Evolutionary conservation across 2,113 vertebrate genomes (phyloP).

Genomic region (Genyomyrus donnyi): DNA sequence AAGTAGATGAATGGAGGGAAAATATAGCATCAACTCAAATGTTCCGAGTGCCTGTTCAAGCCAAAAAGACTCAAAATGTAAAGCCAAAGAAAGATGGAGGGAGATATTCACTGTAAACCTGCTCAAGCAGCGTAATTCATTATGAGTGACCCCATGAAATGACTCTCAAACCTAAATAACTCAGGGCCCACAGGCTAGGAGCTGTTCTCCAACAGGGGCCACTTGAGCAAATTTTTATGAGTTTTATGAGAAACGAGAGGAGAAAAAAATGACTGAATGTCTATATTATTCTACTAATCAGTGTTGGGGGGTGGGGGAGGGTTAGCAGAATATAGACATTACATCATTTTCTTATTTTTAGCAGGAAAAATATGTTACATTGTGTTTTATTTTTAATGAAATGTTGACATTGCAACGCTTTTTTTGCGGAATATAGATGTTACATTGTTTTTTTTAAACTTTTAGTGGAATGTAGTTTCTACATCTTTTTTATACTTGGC

Average conservation of each 20-base stretch:
- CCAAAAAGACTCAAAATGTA: background rate
- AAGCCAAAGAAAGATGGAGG: background rate
- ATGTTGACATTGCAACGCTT: background rate
- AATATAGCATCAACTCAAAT: background rate
- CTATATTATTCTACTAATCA: background rate
- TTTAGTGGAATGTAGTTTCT: background rate
- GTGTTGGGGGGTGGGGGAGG: background rate
- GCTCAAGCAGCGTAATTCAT: background rate
- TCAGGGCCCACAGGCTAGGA: background rate
- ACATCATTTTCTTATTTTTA: background rate
- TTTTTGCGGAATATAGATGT: background rate
- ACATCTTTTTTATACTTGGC: background rate
- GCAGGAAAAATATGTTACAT: background rate
- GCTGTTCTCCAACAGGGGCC: background rate
- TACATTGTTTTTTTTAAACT: background rate
- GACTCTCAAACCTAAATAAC: background rate
- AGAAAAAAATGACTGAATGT: background rate
- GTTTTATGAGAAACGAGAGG: background rate
- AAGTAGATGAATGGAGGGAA: background rate
- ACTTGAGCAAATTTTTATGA: background rate
- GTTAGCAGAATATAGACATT: background rate
- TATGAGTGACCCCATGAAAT: background rate
- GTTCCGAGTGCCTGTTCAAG: background rate
- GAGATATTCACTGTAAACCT: background rate
- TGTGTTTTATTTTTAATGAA: background rate